phyloP scores from a whole-genome alignment of 2,797 vertebrate genomes.

The Bradypodion pumilum region DNA sequence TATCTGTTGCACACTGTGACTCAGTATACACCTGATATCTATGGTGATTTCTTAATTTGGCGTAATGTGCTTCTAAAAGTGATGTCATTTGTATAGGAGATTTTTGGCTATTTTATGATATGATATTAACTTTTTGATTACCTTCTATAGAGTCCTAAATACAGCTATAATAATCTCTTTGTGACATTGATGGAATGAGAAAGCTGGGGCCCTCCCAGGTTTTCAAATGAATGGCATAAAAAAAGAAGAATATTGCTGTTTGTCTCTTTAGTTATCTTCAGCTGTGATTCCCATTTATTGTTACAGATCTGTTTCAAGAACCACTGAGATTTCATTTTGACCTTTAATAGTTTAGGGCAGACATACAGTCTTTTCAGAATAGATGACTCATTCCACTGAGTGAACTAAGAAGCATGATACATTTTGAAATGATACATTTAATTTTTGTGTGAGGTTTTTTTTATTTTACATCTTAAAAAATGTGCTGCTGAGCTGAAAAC shows the following conservation, averaged over 20 bases:
- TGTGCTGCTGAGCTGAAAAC: not conserved
- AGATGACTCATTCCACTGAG: not conserved
- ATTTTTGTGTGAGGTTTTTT: conserved; percentile 5
- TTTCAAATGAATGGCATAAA: not conserved
- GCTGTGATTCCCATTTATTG: not conserved
- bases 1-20: too few species aligned
- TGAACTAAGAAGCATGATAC: conserved; percentile 18
- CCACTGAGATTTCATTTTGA: conserved; percentile 29
- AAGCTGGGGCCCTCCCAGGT: conserved; percentile 44
- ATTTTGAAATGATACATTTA: not conserved
- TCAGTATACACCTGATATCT: too few species aligned
- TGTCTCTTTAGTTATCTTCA: conserved; percentile 8
- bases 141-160: too few species aligned
- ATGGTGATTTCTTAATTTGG: too few species aligned
- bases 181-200: conserved; percentile 15
- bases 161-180: too few species aligned
- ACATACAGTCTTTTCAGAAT: conserved; percentile 16
- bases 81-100: too few species aligned
- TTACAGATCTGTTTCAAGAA: conserved; percentile 37
- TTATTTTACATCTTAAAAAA: not conserved
- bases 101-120: too few species aligned
- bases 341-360: conserved; percentile 34
- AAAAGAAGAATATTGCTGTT: not conserved
- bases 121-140: too few species aligned
- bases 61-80: too few species aligned